Percentiles rank a stretch among this genome's conserved stretches.
Conservation (phyloP, 92 coral and sea anemone genomes). For the Nematostella vectensis region DNA sequence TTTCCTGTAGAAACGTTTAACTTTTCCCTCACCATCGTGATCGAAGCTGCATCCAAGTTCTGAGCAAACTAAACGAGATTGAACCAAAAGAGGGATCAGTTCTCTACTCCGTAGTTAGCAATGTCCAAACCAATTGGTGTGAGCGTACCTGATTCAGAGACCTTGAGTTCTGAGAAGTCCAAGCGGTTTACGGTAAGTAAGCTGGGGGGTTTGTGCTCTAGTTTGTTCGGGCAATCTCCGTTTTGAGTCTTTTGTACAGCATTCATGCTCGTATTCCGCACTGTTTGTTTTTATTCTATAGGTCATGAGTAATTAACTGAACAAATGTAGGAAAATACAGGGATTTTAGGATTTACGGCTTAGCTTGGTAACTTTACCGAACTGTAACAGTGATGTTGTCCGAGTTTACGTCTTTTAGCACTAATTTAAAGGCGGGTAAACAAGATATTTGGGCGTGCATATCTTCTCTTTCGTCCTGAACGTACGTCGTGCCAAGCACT, state of each 20-base stretch:
- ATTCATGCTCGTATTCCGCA: slow-evolving; percentile 3
- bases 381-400: too few species aligned
- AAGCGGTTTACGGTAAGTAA: slow-evolving; percentile 95
- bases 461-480: neutral
- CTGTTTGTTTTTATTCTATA: slow-evolving; percentile 27
- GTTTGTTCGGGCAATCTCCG: neutral
- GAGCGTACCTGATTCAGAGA: slow-evolving; percentile 97
- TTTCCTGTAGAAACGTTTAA: slow-evolving; percentile 13
- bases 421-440: slow-evolving; percentile 22
- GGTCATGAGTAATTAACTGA: slow-evolving; percentile 32
- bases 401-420: too few species aligned
- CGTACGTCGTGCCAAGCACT: slow-evolving; percentile 16
- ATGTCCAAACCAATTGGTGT: slow-evolving; percentile 85
- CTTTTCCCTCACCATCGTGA: neutral
- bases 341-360: slow-evolving; percentile 12
- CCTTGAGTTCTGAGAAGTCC: slow-evolving; percentile 96
- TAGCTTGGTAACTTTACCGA: neutral
- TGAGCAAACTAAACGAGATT: slow-evolving; percentile 9
- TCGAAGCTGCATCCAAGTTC: slow-evolving; percentile 16
- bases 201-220: slow-evolving; percentile 5
- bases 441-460: slow-evolving; percentile 37
- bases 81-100: neutral
- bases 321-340: slow-evolving; percentile 8
- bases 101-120: neutral
- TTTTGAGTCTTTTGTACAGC: neutral